phyloP scores from a whole-genome alignment of 1,140 invertebrate genomes.

The Mylabris phalerata region DNA sequence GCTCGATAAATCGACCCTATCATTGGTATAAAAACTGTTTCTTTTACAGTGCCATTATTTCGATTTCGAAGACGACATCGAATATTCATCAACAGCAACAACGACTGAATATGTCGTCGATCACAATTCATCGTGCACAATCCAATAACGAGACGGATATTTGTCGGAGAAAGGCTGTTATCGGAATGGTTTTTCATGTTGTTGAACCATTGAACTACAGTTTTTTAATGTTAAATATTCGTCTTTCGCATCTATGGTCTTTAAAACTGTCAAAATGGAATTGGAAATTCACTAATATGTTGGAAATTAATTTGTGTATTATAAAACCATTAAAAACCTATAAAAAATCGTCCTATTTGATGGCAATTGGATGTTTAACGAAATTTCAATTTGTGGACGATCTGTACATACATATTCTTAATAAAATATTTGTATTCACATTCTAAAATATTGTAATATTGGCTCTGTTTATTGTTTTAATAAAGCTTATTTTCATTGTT shows the following conservation, averaged over 20 bases:
- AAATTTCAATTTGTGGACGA: too few species aligned
- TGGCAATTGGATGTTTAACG: too few species aligned
- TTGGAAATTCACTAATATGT: too few species aligned
- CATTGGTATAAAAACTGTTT: not conserved
- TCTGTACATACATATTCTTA: too few species aligned
- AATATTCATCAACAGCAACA: slow-evolving; percentile 30
- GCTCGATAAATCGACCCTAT: too few species aligned
- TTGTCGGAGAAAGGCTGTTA: slow-evolving; percentile 1
- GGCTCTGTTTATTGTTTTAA: slow-evolving; percentile 12
- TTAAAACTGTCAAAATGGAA: too few species aligned
- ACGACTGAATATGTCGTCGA: slow-evolving; percentile 30
- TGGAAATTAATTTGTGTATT: too few species aligned
- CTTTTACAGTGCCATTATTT: slow-evolving; percentile 41
- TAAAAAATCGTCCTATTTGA: too few species aligned
- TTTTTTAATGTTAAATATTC: not conserved
- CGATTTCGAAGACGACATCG: slow-evolving; percentile 40
- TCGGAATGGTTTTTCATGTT: not conserved
- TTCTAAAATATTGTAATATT: slow-evolving; percentile 4
- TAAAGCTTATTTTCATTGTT: slow-evolving; percentile 16
- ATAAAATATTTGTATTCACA: not conserved
- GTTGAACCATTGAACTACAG: too few species aligned
- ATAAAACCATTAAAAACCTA: too few species aligned
- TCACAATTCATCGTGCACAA: slow-evolving; percentile 37
- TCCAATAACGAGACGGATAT: slow-evolving; percentile 34
- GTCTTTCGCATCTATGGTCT: not conserved